Evolutionary conservation across 2,113 vertebrate species (phyloP).

Genomic region (Callopanchax toddi): DNA sequence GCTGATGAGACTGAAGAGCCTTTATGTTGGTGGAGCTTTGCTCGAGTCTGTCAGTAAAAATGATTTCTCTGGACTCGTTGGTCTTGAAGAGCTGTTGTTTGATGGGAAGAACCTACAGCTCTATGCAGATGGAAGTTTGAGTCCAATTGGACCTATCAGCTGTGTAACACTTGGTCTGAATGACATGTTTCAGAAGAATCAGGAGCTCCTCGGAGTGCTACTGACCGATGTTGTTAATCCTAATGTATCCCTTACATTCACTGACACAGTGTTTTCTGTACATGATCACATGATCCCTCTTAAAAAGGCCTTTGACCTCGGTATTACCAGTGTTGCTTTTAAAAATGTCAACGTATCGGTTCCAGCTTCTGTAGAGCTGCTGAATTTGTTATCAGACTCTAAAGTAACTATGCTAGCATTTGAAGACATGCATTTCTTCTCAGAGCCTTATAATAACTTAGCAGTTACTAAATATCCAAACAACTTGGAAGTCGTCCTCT

Average conservation of each 20-base stretch:
- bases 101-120: not conserved
- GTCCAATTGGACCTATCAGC: not conserved
- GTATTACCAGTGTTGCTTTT: constrained; percentile 56
- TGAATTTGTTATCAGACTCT: not conserved
- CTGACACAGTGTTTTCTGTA: not conserved
- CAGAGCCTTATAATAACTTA: not conserved
- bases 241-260: not conserved
- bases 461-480: not conserved
- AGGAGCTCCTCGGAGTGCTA: not conserved
- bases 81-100: not conserved
- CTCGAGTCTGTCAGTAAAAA: not conserved
- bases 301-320: not conserved
- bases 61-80: not conserved
- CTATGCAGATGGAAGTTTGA: not conserved
- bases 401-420: constrained; percentile 4
- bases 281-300: not conserved
- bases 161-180: not conserved
- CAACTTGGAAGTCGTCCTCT: not conserved
- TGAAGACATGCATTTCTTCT: not conserved
- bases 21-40: not conserved
- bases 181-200: not conserved
- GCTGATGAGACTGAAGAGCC: not conserved
- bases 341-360: constrained; percentile 55
- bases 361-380: not conserved
- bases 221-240: not conserved